phyloP scores from a whole-genome alignment of 92 coral and sea anemone species.

The Umimayanthus kanabou region DNA sequence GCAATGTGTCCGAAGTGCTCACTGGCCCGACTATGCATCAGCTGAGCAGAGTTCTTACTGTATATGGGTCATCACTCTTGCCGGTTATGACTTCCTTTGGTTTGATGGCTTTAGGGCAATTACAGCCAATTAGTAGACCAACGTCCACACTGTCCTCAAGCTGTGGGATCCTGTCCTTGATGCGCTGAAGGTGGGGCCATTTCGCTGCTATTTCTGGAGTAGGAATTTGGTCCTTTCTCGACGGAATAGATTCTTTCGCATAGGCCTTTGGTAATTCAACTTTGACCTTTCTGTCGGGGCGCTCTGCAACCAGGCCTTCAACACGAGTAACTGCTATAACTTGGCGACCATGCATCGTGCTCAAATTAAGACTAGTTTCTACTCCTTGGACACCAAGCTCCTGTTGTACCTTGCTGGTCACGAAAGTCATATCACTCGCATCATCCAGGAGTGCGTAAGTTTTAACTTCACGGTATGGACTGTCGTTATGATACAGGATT shows the following conservation, averaged over 20 bases:
- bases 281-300: not conserved
- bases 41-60: not conserved
- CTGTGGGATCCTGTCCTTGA: not conserved
- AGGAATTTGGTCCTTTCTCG: slow-evolving; percentile 32
- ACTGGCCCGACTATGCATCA: slow-evolving; percentile 7
- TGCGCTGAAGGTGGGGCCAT: slow-evolving; percentile 33
- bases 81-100: not conserved
- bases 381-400: slow-evolving; percentile 37
- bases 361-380: slow-evolving; percentile 12
- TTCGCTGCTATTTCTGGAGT: slow-evolving; percentile 18
- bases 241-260: slow-evolving; percentile 6
- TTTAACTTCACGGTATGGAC: slow-evolving; percentile 46
- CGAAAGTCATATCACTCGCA: too few relatives aligned
- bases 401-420: not conserved
- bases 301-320: slow-evolving; percentile 30
- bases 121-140: not conserved
- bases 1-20: not conserved
- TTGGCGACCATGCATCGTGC: slow-evolving; percentile 50
- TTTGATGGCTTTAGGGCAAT: not conserved
- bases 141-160: not conserved
- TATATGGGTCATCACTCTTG: not conserved
- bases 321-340: slow-evolving; percentile 31
- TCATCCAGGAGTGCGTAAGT: slow-evolving; percentile 20
- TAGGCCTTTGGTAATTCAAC: slow-evolving; percentile 43
- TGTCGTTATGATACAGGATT: not conserved